Evolutionary conservation across 2,113 vertebrate species (phyloP), one percentile per base, ranked within the genome.

Genomic region (Parotia lawesii): DNA sequence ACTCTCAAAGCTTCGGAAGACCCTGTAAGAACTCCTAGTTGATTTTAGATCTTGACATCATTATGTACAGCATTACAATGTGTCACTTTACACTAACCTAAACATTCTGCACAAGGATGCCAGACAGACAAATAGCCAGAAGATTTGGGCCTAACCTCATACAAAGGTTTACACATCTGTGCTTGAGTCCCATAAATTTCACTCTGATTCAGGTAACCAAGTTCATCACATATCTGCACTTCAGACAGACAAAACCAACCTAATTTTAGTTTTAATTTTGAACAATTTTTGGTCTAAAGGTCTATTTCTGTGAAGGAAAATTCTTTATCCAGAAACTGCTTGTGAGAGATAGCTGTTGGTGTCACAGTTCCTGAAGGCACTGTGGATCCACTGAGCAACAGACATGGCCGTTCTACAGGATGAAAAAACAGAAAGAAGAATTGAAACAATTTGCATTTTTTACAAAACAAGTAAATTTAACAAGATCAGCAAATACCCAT

Each of bases 341-440:
- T 72, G 21, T 79, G 85, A 95, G 94, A 95, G 56, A 69, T 21
- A 60, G 78, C 77, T 81, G 92, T 96, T 96, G 94, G 91, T 94
- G 93, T 98, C 97, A 98, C 97, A 98, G 96, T 89, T 98, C 98
- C 99, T 99, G 99, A 98, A 99, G 99, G 98, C 99, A 99, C 98
- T 99, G 98, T 97, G 99, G 99, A 96, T 99, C 99, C 98, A 99
- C 99, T 98, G 98, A 99, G 98, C 99, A 99, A 98, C 99, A 99
- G 97, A 99, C 97, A 92, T 99, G 99, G 97, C 99, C 99, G 33
- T 99, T 99, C 99, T 99, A 76, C 85, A 96, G 40, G 51, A 94
- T 28, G 19, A 11, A 96, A 84, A 78, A 87, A 57, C 37, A 76
- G 65, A 82, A 93, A 81, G 35, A 76, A 94, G 48, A 97, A 66